These are phyloP conservation scores for Gymnarchus niloticus DNA, from an alignment of 2,113 vertebrate genomes.

Conservation along the genomic window DNA sequence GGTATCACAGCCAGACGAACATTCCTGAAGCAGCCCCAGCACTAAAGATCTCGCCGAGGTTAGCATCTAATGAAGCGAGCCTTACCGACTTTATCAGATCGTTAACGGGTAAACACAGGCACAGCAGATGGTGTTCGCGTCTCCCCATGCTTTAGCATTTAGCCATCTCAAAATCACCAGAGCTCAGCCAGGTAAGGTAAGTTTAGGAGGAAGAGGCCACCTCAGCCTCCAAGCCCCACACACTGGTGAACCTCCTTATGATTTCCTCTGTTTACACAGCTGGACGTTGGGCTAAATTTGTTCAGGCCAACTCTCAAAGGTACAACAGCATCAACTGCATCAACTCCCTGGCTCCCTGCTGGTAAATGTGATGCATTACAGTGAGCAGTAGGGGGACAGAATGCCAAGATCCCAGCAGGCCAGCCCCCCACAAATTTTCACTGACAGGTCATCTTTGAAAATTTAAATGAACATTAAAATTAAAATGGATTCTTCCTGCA, in stretches of 20 bases:
- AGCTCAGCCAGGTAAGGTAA: background rate
- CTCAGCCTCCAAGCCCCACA: too few species aligned
- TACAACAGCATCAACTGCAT: too few species aligned
- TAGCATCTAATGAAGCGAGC: background rate
- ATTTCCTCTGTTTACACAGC: too few species aligned
- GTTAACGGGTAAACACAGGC: background rate
- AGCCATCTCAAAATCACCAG: background rate
- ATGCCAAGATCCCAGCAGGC: background rate
- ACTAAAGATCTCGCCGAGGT: background rate
- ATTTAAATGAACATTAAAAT: background rate
- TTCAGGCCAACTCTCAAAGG: background rate
- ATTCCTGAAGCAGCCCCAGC: background rate
- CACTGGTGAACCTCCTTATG: background rate
- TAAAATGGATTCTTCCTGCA: background rate
- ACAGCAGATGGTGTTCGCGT: background rate
- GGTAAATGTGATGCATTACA: background rate
- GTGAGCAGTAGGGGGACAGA: background rate
- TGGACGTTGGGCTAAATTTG: too few species aligned
- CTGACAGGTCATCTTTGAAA: background rate
- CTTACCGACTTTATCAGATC: background rate
- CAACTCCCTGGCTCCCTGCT: background rate
- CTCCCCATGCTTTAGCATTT: background rate
- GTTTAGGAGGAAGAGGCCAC: background rate
- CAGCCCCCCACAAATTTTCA: background rate
- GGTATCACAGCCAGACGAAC: background rate